Conservation (phyloP, 2,888 invertebrate genomes). For the Podotricha telesiphe region DNA sequence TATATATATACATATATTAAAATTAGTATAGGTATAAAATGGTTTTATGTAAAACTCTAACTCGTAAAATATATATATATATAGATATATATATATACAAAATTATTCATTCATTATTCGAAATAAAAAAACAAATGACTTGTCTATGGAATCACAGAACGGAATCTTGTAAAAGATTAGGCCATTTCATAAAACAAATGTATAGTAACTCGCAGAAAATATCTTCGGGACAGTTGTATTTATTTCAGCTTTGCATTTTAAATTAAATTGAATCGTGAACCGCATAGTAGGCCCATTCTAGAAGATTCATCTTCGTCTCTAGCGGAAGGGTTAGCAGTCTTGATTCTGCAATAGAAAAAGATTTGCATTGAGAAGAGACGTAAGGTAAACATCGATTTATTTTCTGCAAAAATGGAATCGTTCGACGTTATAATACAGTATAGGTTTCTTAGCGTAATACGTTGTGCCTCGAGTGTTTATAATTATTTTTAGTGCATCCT, state of each 20-base stretch:
- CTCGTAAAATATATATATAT: no score
- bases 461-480: conserved; percentile 70
- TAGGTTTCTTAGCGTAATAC: conserved; percentile 54
- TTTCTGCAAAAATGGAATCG: conserved; percentile 73
- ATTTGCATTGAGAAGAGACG: conserved; percentile 82
- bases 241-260: conserved; percentile 84
- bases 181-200: conserved; percentile 85
- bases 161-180: conserved; percentile 85
- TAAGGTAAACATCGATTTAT: conserved; percentile 85
- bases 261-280: conserved; percentile 82
- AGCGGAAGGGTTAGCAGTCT: conserved; percentile 82
- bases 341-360: conserved; percentile 80
- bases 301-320: conserved; percentile 78
- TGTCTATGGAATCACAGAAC: conserved; percentile 83
- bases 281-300: conserved; percentile 74
- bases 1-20: no score
- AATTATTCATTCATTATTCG: conserved; percentile 62
- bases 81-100: conserved; percentile 62
- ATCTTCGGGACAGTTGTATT: conserved; percentile 83
- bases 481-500: conserved; percentile 83
- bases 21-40: no score
- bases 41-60: no score
- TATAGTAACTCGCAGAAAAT: conserved; percentile 84
- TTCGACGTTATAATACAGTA: conserved; percentile 59
- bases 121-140: conserved; percentile 74